Base-by-base conservation (phyloP, 2,888 invertebrate species). In the Dromius quadrimaculatus region DNA sequence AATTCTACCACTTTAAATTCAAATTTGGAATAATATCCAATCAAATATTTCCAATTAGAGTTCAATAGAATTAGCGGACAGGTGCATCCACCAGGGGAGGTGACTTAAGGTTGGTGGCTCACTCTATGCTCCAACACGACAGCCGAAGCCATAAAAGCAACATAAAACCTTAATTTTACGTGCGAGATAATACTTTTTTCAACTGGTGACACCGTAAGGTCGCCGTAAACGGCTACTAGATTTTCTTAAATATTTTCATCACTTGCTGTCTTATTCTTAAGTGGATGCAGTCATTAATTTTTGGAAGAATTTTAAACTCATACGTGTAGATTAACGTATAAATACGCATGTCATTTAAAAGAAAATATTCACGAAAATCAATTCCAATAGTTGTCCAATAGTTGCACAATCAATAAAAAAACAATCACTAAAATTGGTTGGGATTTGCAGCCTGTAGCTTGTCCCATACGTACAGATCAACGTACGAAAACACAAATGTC, bases 101-200 rank as follows among this genome's bases (percentile, higher is more conserved):
- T 47, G 47, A 13, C 9, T 19, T 11, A 8, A 15, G 8, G 1
- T 19, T 19, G 47, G 47, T 47, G 19, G 20, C 22, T 19, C n/a
- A n/a, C 8, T 47, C n/a, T 38, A n/a, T 38, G 38, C 19, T 54
- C 41, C 41, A 28, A 47, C 59, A 68, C 59, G 68, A 68, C 68
- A 68, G 45, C 59, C 68, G 32, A 59, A 43, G 68, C 68, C 45
- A 59, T 68, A 68, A 68, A 68, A 59, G 28, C 32, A 34, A 68
- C 68, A 68, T 68, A 68, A 68, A 68, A 68, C 59, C 68, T 68
- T 68, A 68, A 68, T 68, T 68, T 68, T 68, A 68, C 68, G 68
- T 19, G 57, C 32, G 36, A 68, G 68, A 68, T 68, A 68, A 68
- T 68, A 59, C 59, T 68, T 68, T 68, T 59, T 68, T 68, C 68